Evolutionary conservation across 2,888 invertebrate species (phyloP).

Genomic region (Acanthosepion esculentum): DNA sequence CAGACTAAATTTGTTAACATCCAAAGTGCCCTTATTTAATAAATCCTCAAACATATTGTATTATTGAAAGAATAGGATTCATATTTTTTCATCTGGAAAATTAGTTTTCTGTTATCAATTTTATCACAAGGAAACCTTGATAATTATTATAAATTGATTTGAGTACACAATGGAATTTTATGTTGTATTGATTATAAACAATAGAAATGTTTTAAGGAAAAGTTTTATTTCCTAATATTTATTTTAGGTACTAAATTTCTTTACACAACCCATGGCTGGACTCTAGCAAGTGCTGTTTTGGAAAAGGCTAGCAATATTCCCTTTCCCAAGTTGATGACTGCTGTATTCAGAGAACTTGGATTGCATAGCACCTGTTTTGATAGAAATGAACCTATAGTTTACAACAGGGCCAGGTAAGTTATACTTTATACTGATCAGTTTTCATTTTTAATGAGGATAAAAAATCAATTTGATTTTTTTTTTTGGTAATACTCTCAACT

Average conservation of each 20-base stretch:
- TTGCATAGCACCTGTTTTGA: slow-evolving; percentile 78
- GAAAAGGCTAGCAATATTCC: slow-evolving; percentile 75
- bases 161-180: neutral
- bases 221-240: neutral
- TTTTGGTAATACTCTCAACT: too few relatives aligned
- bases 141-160: too few relatives aligned
- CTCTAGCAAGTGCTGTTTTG: slow-evolving; percentile 78
- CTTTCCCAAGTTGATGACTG: slow-evolving; percentile 66
- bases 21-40: too few relatives aligned
- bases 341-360: slow-evolving; percentile 76
- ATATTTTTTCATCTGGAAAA: too few relatives aligned
- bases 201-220: neutral
- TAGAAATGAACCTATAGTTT: slow-evolving; percentile 76
- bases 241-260: slow-evolving; percentile 73
- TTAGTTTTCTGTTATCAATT: too few relatives aligned
- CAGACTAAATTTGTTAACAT: too few relatives aligned
- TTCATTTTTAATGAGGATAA: too few relatives aligned
- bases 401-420: slow-evolving; percentile 77
- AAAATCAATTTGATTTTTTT: too few relatives aligned
- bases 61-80: too few relatives aligned
- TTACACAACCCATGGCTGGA: slow-evolving; percentile 79
- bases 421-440: neutral
- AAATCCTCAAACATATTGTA: too few relatives aligned
- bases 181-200: neutral
- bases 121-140: too few relatives aligned